Evolutionary conservation across 1,140 invertebrate species (phyloP).

Genomic region (Drosophila mojavensis): DNA sequence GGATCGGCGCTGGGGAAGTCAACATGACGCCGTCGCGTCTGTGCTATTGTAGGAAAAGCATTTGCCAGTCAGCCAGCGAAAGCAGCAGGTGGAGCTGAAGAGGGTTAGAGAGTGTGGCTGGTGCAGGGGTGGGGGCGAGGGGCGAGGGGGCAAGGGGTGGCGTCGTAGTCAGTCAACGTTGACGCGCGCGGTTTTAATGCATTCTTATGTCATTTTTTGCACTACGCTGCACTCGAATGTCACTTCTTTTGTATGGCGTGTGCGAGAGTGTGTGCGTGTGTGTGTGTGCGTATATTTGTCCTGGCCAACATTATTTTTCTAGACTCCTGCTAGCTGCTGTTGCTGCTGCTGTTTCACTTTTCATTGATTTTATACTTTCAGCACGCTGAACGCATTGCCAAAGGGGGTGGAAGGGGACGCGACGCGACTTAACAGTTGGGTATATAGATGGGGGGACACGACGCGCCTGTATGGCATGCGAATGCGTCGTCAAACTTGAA

Average conservation of each 20-base stretch:
- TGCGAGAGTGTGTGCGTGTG: background rate
- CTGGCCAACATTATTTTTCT: conserved; percentile 39
- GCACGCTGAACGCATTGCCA: conserved; percentile 29
- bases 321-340: conserved; percentile 18
- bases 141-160: background rate
- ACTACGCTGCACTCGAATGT: conserved; percentile 75
- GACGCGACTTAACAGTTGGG: conserved; percentile 6
- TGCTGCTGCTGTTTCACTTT: conserved; percentile 63
- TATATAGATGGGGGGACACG: background rate
- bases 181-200: conserved; percentile 79
- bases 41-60: conserved; percentile 73
- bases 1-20: conserved; percentile 46
- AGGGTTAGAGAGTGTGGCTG: background rate
- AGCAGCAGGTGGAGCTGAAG: background rate
- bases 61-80: conserved; percentile 53
- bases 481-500: conserved; percentile 70
- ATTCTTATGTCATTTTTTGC: conserved; percentile 82
- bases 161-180: conserved; percentile 75
- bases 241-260: conserved; percentile 65
- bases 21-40: conserved; percentile 79
- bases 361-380: conserved; percentile 76
- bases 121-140: background rate
- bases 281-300: background rate
- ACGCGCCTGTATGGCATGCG: conserved; percentile 11
- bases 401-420: conserved; percentile 4